phyloP scores from a whole-genome alignment of 2,797 vertebrate genomes.

The Anguilla marmorata region DNA sequence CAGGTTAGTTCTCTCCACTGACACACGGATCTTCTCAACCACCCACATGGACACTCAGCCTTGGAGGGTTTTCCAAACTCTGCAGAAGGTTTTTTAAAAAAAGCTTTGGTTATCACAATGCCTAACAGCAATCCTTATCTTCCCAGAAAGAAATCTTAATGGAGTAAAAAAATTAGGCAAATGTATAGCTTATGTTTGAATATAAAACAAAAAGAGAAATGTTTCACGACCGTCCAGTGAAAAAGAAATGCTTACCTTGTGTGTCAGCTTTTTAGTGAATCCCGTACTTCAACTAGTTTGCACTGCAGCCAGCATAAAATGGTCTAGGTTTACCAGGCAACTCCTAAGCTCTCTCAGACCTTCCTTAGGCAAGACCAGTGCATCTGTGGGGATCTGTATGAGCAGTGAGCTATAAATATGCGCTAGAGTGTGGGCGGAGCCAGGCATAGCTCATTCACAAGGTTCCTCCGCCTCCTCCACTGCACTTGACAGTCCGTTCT shows the following conservation, averaged over 20 bases:
- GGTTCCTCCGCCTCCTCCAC: slow-evolving; percentile 58
- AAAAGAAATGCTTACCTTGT: background rate
- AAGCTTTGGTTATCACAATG: slow-evolving; percentile 37
- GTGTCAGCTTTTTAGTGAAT: background rate
- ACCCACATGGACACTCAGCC: slow-evolving; percentile 69
- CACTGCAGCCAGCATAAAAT: background rate
- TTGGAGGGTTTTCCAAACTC: background rate
- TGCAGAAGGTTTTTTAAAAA: slow-evolving; percentile 23
- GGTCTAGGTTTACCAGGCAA: slow-evolving; percentile 37
- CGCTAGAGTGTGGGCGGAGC: slow-evolving; percentile 54
- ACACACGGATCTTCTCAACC: slow-evolving; percentile 73
- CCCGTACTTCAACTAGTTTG: background rate
- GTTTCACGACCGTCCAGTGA: background rate
- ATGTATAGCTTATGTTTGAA: background rate
- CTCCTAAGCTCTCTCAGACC: slow-evolving; percentile 43
- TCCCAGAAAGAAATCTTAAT: background rate
- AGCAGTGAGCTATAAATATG: slow-evolving; percentile 66
- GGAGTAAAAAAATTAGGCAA: background rate
- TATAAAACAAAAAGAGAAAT: background rate
- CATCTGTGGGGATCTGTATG: slow-evolving; percentile 60
- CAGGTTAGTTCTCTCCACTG: slow-evolving; percentile 70
- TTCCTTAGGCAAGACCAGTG: slow-evolving; percentile 49
- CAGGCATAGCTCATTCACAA: slow-evolving; percentile 55
- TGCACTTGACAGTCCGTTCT: slow-evolving; percentile 57
- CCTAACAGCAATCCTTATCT: background rate